Evolutionary conservation across 2,888 invertebrate species (phyloP).

Genomic region (Deroplatys truncata): DNA sequence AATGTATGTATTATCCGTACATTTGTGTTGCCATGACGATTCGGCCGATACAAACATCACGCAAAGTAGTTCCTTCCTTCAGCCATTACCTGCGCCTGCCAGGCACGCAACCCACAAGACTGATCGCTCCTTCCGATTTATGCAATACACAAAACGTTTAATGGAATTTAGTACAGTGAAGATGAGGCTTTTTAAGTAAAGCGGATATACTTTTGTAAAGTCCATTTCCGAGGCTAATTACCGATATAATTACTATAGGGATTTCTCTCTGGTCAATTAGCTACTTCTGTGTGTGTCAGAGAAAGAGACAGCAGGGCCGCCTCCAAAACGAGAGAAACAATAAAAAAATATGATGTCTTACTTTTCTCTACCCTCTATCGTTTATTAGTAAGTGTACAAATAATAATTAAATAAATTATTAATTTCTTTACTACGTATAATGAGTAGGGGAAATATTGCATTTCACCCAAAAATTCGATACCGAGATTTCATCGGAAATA

Average conservation of each 20-base stretch:
- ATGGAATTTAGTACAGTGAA: neutral
- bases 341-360: no score
- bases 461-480: no score
- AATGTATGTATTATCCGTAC: neutral
- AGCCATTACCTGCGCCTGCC: neutral
- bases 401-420: no score
- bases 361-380: no score
- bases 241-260: neutral
- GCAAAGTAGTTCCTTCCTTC: neutral
- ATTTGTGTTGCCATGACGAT: conserved; percentile 7
- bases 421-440: no score
- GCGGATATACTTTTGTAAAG: neutral
- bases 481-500: no score
- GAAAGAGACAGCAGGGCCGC: no score
- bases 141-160: neutral
- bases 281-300: no score
- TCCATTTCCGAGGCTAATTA: neutral
- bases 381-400: no score
- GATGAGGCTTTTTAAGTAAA: neutral
- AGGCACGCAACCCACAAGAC: neutral
- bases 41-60: conserved; percentile 1
- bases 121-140: neutral
- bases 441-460: no score
- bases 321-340: no score
- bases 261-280: neutral